Base-by-base conservation (phyloP, 2,797 vertebrate species). In the Sebastes itinus region DNA sequence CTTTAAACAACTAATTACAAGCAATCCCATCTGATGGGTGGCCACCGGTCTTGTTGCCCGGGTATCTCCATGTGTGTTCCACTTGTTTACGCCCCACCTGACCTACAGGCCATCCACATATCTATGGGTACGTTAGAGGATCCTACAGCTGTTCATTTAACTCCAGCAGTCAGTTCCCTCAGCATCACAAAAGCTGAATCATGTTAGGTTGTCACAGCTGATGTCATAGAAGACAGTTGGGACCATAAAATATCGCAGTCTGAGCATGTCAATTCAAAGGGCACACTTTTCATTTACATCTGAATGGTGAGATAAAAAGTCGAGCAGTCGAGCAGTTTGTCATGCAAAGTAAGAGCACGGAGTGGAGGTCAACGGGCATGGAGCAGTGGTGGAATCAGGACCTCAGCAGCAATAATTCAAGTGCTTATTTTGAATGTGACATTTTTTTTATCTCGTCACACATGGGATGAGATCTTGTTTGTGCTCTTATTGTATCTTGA, bases 1-100 rank as follows among this genome's bases (percentile, higher is more conserved):
- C 92, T 94, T 95, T 96, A 95, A 95, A 94, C 86, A 82, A 79
- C 81, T 86, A 92, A 95, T 92, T 93, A 95, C 90, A 86, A 94
- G 89, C 91, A 92, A 88, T 89, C 83, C 89, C 85, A 88, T 92
- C 81, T 85, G 87, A 95, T 81, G 91, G 91, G 80, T 72, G 88
- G 90, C 88, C 94, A 95, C 78, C 80, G 86, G 81, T 83, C 46
- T 77, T 89, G 88, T 87, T 80, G 16, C 1, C 11, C 5, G 22
- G 56, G 13, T 27, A 38, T 20, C 82, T 94, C 84, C 73, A 80
- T 92, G 87, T 90, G 89, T 93, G 92, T 94, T 85, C 92, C 81
- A 80, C 64, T 84, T 62, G 74, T 91, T 94, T 60, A 71, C 74
- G 70, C 82, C 92, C 85, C 89, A 70, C 68, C 78, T 52, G 88